Evolutionary conservation across 1,140 invertebrate species (phyloP).

Genomic region (Phymastichus coffea): DNA sequence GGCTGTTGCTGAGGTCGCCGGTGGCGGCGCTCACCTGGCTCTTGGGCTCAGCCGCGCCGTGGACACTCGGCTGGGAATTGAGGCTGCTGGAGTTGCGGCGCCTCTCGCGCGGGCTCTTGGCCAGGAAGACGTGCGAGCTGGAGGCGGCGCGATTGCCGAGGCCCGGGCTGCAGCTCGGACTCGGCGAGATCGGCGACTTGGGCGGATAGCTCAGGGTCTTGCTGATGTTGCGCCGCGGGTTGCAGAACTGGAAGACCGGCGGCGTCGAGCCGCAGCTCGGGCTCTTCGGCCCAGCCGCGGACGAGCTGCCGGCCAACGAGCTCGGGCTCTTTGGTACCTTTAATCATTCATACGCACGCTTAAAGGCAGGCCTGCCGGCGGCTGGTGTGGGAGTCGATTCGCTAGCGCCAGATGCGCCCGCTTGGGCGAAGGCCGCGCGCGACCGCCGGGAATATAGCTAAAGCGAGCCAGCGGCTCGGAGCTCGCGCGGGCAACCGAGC

Average conservation of each 20-base stretch:
- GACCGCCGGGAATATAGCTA: too few relatives aligned
- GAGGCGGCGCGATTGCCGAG: background rate
- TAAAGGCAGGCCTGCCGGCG: background rate
- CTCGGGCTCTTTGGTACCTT: slow-evolving; percentile 34
- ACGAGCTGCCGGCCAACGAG: slow-evolving; percentile 16
- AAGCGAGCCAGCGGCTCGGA: too few relatives aligned
- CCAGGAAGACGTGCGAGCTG: background rate
- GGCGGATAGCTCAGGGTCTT: slow-evolving; percentile 47
- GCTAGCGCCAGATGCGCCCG: too few relatives aligned
- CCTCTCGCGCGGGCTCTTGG: background rate
- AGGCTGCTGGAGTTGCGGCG: background rate
- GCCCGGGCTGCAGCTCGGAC: background rate
- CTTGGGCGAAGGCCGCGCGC: too few relatives aligned
- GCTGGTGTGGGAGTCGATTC: too few relatives aligned
- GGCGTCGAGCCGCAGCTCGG: slow-evolving; percentile 34
- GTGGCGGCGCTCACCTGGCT: background rate
- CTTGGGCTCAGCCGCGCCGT: background rate
- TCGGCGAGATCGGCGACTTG: slow-evolving; percentile 31
- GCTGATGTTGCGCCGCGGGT: slow-evolving; percentile 39
- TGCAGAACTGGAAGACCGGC: slow-evolving; percentile 41
- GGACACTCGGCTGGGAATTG: background rate
- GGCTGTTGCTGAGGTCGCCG: slow-evolving; percentile 40
- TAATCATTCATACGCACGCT: too few relatives aligned
- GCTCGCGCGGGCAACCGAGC: too few relatives aligned
- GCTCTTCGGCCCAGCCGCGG: slow-evolving; percentile 33